Conservation (phyloP, 2,113 vertebrate genomes). For the Nothoprocta pentlandii region DNA sequence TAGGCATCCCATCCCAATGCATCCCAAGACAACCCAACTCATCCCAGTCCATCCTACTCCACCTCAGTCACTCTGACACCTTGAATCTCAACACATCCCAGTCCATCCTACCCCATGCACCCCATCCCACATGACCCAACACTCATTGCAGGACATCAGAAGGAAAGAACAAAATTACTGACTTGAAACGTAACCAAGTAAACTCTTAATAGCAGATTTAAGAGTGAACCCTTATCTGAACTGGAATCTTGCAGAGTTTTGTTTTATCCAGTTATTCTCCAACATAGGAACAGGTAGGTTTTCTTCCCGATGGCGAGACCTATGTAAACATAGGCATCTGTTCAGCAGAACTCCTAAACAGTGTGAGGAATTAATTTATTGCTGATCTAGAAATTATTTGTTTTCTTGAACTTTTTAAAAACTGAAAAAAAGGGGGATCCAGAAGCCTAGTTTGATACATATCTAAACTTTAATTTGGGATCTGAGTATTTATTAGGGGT, state of each 20-base stretch:
- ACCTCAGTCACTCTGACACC: no score
- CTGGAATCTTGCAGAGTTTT: background rate
- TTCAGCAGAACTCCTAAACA: background rate
- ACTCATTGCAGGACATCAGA: background rate
- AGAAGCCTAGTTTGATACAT: background rate
- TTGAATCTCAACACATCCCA: no score
- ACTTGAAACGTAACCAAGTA: background rate
- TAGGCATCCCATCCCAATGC: no score
- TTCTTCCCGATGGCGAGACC: background rate
- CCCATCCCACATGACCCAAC: no score
- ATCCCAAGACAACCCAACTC: no score
- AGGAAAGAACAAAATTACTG: background rate
- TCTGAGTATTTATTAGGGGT: background rate
- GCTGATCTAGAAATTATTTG: background rate
- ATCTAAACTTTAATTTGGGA: background rate
- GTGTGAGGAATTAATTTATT: background rate
- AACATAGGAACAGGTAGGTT: background rate
- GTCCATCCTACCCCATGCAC: no score
- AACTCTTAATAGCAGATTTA: background rate
- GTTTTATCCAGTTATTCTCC: background rate
- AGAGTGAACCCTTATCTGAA: background rate
- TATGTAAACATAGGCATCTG: background rate
- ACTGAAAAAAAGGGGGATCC: background rate
- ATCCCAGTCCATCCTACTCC: no score
- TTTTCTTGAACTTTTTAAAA: no score